phyloP scores from a whole-genome alignment of 1,140 invertebrate species.

The Cydia splendana region DNA sequence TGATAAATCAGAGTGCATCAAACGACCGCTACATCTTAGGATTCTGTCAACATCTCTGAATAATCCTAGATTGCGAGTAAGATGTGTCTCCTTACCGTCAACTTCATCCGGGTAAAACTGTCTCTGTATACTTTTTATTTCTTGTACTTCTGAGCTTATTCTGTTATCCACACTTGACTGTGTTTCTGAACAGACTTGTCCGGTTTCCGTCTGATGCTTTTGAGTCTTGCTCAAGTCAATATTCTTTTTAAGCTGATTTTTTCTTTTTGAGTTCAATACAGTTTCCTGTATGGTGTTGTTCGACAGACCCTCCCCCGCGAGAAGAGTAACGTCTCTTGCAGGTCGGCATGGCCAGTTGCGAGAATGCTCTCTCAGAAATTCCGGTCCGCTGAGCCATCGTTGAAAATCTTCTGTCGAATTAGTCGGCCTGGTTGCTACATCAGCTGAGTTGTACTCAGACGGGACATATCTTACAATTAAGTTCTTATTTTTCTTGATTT shows the following conservation, averaged over 20 bases:
- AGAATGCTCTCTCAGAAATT: slow-evolving; percentile 32
- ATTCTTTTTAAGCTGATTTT: not conserved
- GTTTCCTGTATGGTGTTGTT: not conserved
- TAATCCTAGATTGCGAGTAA: slow-evolving; percentile 1
- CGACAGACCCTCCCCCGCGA: slow-evolving; percentile 34
- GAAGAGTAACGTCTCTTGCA: not conserved
- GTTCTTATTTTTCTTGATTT: slow-evolving; percentile 33
- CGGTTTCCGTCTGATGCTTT: not conserved
- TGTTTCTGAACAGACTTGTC: not conserved
- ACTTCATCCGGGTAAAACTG: too few relatives aligned
- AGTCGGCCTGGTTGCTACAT: slow-evolving; percentile 36
- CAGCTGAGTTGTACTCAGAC: slow-evolving; percentile 33
- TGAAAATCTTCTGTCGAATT: slow-evolving; percentile 1
- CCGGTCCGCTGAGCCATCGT: slow-evolving; percentile 35
- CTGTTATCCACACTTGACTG: slow-evolving; percentile 22
- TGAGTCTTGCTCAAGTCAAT: not conserved
- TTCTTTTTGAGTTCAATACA: not conserved
- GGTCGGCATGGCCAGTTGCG: not conserved
- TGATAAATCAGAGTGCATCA: too few relatives aligned
- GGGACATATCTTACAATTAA: slow-evolving; percentile 35
- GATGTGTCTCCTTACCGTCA: too few relatives aligned
- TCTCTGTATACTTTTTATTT: not conserved
- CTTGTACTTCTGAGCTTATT: slow-evolving; percentile 36
- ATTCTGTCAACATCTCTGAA: slow-evolving; percentile 33
- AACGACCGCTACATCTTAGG: slow-evolving; percentile 28